Percentiles rank a stretch among this genome's conserved stretches.
Conservation (phyloP, 1,140 invertebrate genomes). For the Samia ricini region DNA sequence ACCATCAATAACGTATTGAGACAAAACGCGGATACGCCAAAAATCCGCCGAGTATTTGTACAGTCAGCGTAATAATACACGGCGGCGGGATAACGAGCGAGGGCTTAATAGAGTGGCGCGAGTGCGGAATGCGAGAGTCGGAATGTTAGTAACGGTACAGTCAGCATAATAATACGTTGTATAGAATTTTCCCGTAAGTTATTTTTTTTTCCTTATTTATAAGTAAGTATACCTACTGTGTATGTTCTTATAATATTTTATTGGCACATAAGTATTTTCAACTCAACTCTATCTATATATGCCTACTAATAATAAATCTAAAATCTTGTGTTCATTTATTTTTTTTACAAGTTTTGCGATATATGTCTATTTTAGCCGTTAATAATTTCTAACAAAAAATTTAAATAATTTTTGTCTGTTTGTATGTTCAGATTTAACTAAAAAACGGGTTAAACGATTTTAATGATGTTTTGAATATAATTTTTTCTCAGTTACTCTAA, state of each 20-base stretch:
- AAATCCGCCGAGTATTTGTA: not conserved
- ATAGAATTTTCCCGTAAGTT: constrained; percentile 13
- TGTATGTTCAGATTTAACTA: too few species aligned
- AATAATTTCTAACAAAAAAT: too few species aligned
- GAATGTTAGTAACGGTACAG: constrained; percentile 10
- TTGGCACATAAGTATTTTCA: not conserved
- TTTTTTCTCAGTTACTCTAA: too few species aligned
- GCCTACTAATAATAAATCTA: too few species aligned
- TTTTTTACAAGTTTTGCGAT: too few species aligned
- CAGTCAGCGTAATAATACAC: constrained; percentile 20
- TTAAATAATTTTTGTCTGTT: too few species aligned
- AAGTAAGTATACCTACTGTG: not conserved
- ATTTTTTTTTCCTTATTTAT: constrained; percentile 7
- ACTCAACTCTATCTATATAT: too few species aligned
- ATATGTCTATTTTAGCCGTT: too few species aligned
- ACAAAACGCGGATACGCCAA: not conserved
- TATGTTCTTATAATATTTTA: not conserved
- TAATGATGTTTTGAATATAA: too few species aligned
- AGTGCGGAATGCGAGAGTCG: constrained; percentile 6
- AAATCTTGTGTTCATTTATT: too few species aligned
- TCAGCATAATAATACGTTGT: constrained; percentile 15
- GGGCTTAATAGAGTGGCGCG: constrained; percentile 15
- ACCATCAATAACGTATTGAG: not conserved
- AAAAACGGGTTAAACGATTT: too few species aligned
- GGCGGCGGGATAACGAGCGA: constrained; percentile 15